These are phyloP conservation scores for Notodonta ziczac DNA, from an alignment of 2,888 invertebrate genomes.

Conservation along the genomic window DNA sequence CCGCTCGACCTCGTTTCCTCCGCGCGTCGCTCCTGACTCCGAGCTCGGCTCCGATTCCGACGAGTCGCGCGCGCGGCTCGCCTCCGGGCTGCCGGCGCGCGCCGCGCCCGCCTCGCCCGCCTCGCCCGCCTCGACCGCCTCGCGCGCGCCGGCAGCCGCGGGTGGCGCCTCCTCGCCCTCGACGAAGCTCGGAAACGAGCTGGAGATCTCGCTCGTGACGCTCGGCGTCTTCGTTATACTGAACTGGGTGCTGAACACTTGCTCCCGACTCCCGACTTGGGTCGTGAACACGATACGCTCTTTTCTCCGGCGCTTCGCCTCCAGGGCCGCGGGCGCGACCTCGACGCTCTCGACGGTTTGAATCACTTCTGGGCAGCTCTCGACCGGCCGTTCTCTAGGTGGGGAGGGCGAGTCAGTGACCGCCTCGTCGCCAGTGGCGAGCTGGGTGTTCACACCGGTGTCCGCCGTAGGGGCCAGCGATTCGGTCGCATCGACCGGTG, in stretches of 20 bases:
- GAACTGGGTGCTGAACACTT: conserved; percentile 87
- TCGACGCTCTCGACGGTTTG: conserved; percentile 14
- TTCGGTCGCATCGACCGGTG: conserved; percentile 8
- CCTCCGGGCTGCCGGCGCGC: conserved; percentile 15
- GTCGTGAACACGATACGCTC: conserved; percentile 87
- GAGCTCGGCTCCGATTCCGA: conserved; percentile 88
- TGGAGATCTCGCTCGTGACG: conserved; percentile 86
- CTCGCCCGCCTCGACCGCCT: conserved; percentile 21
- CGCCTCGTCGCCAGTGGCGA: background rate
- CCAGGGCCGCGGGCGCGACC: conserved; percentile 19
- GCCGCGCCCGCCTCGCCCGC: conserved; percentile 28
- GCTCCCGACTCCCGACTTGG: conserved; percentile 88
- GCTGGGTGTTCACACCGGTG: conserved; percentile 16
- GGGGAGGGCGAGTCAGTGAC: conserved; percentile 8
- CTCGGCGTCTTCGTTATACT: conserved; percentile 87
- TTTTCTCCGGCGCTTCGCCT: conserved; percentile 48
- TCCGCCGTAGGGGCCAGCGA: conserved; percentile 11
- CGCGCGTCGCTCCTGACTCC: conserved; percentile 71
- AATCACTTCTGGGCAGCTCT: conserved; percentile 7
- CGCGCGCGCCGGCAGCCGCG: conserved; percentile 31
- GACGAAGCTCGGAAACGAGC: conserved; percentile 68
- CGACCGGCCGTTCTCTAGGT: conserved; percentile 2
- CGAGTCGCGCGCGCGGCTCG: conserved; percentile 67
- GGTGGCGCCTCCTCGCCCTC: conserved; percentile 84
- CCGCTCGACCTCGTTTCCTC: conserved; percentile 87